Conservation (phyloP, 2,797 vertebrate genomes). For the Melanogrammus aeglefinus region DNA sequence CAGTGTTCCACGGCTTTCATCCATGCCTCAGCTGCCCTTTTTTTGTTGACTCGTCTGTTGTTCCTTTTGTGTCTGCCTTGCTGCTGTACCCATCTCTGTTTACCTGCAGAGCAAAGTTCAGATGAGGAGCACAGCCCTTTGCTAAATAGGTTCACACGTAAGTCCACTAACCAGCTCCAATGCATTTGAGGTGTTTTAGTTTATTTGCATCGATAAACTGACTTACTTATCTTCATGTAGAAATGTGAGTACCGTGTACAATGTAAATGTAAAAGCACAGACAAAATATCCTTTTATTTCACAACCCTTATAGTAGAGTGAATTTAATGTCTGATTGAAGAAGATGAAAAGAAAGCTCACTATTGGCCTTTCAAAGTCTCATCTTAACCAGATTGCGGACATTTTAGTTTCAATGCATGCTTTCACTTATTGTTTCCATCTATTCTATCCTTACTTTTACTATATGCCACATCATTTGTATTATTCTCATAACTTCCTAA, state of each 20-base stretch:
- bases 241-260: not conserved
- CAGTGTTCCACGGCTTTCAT: not conserved
- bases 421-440: not conserved
- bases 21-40: not conserved
- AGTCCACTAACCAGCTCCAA: conserved; percentile 61
- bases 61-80: conserved; percentile 57
- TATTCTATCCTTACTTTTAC: not conserved
- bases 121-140: conserved; percentile 74
- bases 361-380: not conserved
- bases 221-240: no score
- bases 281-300: no score
- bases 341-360: not conserved
- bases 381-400: not conserved
- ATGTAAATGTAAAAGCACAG: no score
- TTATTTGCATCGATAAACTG: not conserved
- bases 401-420: not conserved
- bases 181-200: conserved; percentile 18
- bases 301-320: not conserved
- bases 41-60: conserved; percentile 28
- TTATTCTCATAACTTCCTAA: not conserved
- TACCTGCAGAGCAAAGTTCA: conserved; percentile 76
- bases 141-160: conserved; percentile 79
- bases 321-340: not conserved
- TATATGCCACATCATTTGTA: not conserved
- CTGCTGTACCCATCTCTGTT: conserved; percentile 74